These are phyloP conservation scores for Apostichopus californicus DNA, from an alignment of 35 echinoderm and acorn worm species.

Conservation along the genomic window DNA sequence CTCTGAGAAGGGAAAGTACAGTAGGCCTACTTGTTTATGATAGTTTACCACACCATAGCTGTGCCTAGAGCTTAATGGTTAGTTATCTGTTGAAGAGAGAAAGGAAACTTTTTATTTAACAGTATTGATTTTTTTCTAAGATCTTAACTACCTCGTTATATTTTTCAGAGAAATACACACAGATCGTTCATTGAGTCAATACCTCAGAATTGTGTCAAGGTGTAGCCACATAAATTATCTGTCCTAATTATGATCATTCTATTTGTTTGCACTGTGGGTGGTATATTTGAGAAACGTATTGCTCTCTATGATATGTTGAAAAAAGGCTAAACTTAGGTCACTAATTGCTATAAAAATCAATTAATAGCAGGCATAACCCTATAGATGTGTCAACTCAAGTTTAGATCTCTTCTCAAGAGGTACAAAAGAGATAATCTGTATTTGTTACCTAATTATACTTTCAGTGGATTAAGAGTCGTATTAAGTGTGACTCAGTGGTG, in stretches of 20 bases:
- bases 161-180: too few species aligned
- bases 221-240: background rate
- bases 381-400: background rate
- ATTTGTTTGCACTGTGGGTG: constrained; percentile 41
- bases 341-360: background rate
- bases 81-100: too few species aligned
- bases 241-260: constrained; percentile 22
- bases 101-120: too few species aligned
- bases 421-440: too few species aligned
- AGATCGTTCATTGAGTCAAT: too few species aligned
- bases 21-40: too few species aligned
- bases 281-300: background rate
- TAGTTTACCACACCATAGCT: too few species aligned
- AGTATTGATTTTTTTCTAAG: background rate
- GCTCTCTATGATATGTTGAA: background rate
- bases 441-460: too few species aligned
- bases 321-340: background rate
- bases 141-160: background rate
- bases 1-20: too few species aligned
- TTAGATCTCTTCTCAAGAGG: background rate
- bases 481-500: too few species aligned
- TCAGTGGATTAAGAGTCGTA: too few species aligned
- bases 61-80: too few species aligned
- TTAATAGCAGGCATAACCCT: background rate
- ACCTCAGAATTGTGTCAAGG: background rate